Evolutionary conservation across 2,113 vertebrate species (phyloP).

Genomic region (Tretioscincus oriximinensis): DNA sequence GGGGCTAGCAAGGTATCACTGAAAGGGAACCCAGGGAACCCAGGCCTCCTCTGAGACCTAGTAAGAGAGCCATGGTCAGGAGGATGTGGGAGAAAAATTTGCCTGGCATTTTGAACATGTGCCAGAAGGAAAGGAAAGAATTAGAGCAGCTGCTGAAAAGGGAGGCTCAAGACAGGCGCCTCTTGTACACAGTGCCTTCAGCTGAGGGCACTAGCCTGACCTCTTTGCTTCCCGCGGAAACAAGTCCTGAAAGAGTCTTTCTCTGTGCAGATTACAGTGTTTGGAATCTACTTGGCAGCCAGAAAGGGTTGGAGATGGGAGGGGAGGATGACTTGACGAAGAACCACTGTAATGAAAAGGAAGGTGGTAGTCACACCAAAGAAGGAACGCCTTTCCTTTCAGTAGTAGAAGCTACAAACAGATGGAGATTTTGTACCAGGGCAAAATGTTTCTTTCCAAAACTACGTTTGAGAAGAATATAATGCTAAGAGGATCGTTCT

Average conservation of each 20-base stretch:
- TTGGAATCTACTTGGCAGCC: neutral
- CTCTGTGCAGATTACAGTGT: neutral
- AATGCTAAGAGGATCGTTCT: neutral
- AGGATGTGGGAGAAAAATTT: no score
- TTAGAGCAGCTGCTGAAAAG: neutral
- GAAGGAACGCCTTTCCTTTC: neutral
- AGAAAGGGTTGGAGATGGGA: neutral
- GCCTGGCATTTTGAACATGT: neutral
- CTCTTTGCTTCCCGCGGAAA: neutral
- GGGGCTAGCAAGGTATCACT: no score
- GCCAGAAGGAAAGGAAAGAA: neutral
- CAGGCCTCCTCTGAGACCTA: neutral
- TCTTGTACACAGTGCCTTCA: neutral
- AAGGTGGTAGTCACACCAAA: neutral
- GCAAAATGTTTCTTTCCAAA: neutral
- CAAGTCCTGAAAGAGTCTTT: constrained; percentile 7
- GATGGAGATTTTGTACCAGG: neutral
- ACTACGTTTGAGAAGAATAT: neutral
- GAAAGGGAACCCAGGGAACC: neutral
- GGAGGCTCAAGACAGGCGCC: neutral
- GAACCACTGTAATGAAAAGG: neutral
- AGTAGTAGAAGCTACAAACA: neutral
- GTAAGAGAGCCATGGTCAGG: no score
- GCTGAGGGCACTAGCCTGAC: neutral
- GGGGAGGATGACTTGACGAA: neutral